Conservation (phyloP, 2,113 vertebrate genomes). For the Malurus alboscapulatus region DNA sequence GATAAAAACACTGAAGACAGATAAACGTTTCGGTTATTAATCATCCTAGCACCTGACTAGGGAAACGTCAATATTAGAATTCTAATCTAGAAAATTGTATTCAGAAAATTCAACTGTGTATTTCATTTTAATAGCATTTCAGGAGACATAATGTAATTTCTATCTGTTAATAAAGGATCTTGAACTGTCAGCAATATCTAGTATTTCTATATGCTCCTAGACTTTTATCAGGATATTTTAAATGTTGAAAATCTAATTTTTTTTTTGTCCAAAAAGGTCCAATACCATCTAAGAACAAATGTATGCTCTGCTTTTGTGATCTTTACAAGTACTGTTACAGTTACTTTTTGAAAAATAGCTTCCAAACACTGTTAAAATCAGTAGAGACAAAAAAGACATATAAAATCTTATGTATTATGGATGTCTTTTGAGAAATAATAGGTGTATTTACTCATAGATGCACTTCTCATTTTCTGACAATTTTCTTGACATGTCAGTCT, state of each 20-base stretch:
- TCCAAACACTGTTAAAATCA: not conserved
- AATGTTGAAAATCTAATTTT: not conserved
- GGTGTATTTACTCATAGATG: not conserved
- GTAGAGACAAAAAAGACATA: not conserved
- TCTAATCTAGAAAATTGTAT: not conserved
- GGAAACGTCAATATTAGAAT: not conserved
- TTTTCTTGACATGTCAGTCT: not conserved
- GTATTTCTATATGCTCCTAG: not conserved
- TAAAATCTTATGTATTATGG: not conserved
- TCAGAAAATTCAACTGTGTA: not conserved
- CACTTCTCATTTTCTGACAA: not conserved
- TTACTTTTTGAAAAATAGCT: not conserved
- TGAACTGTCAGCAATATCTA: not conserved
- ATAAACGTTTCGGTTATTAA: not conserved
- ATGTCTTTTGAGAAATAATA: not conserved
- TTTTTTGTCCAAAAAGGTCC: not conserved
- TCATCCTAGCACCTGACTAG: not conserved
- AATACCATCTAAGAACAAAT: not conserved
- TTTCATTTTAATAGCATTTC: not conserved
- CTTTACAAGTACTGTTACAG: not conserved
- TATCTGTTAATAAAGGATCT: not conserved
- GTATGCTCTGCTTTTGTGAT: not conserved
- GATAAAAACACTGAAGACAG: not conserved
- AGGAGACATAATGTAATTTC: not conserved
- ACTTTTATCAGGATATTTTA: not conserved